Conservation (phyloP, 2,113 vertebrate species). For the Ia io region DNA sequence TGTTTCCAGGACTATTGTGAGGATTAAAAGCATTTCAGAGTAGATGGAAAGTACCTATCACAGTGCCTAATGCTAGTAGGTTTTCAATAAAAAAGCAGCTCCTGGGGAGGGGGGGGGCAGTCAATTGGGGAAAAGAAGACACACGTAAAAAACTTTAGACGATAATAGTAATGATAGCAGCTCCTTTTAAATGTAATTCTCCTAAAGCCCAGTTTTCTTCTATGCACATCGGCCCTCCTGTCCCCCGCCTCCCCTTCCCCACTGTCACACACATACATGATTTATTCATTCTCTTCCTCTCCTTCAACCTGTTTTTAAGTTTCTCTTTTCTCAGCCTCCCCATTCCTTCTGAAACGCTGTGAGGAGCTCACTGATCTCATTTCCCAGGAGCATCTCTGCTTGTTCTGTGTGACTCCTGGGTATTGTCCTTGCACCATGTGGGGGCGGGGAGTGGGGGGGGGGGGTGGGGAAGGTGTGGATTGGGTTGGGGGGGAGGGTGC, state of each 20-base stretch:
- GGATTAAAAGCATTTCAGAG: not conserved
- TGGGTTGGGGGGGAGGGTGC: fast-evolving
- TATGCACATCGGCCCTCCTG: not conserved
- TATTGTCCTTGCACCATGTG: not conserved
- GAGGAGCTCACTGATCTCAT: not conserved
- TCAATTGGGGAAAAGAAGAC: too few species aligned
- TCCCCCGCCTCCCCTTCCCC: too few species aligned
- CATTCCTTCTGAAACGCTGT: not conserved
- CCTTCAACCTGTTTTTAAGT: not conserved
- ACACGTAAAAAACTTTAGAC: too few species aligned
- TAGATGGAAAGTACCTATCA: not conserved
- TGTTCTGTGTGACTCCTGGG: not conserved
- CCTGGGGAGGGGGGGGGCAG: not conserved
- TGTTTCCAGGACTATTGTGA: not conserved
- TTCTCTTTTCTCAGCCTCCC: not conserved
- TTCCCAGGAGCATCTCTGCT: not conserved
- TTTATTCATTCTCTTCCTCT: not conserved
- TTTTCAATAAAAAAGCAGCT: not conserved
- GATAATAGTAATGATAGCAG: too few species aligned
- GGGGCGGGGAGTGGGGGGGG: fast-evolving
- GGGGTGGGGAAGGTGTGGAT: fast-evolving
- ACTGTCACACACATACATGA: fast-evolving
- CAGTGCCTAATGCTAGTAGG: not conserved
- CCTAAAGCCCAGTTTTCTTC: not conserved
- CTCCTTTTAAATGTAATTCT: not conserved